Conservation (phyloP, 2,797 vertebrate species). For the Siniperca obscura region DNA sequence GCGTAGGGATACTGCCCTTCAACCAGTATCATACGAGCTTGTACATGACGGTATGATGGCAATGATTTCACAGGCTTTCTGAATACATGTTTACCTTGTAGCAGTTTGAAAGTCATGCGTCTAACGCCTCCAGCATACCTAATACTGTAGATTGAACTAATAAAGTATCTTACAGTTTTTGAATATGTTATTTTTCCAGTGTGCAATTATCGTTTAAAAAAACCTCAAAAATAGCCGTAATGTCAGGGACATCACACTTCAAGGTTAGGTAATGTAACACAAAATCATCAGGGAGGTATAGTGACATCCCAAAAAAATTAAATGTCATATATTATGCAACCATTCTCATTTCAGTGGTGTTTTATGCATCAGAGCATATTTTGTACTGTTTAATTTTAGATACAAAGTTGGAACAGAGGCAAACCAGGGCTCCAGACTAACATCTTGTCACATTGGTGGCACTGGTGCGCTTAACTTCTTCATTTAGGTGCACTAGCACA, state of each 20-base stretch:
- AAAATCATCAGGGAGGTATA: conserved; percentile 8
- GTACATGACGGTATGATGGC: conserved; percentile 20
- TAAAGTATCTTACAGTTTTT: background rate
- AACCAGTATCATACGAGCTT: conserved; percentile 13
- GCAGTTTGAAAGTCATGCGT: conserved; percentile 11
- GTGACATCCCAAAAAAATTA: conserved; percentile 16
- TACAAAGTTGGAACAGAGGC: conserved; percentile 13
- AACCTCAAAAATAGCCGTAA: background rate
- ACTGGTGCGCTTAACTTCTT: too few species aligned
- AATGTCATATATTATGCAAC: conserved; percentile 33
- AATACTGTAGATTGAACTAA: background rate
- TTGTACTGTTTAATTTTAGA: conserved; percentile 37
- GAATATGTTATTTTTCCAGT: background rate
- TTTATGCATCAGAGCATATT: conserved; percentile 8
- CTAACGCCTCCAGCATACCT: background rate
- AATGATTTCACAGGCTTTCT: conserved; percentile 23
- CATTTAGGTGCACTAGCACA: too few species aligned
- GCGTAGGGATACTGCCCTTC: conserved; percentile 22
- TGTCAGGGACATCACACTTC: conserved; percentile 5
- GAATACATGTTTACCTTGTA: background rate
- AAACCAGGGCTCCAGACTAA: background rate
- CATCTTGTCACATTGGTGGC: too few species aligned
- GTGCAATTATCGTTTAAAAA: conserved; percentile 12
- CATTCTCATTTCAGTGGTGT: conserved; percentile 14
- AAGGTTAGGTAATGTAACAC: conserved; percentile 5